Evolutionary conservation across 2,888 invertebrate species (phyloP), one percentile per base, ranked within the genome.

Genomic region (Chaetogeoica ovagalla): DNA sequence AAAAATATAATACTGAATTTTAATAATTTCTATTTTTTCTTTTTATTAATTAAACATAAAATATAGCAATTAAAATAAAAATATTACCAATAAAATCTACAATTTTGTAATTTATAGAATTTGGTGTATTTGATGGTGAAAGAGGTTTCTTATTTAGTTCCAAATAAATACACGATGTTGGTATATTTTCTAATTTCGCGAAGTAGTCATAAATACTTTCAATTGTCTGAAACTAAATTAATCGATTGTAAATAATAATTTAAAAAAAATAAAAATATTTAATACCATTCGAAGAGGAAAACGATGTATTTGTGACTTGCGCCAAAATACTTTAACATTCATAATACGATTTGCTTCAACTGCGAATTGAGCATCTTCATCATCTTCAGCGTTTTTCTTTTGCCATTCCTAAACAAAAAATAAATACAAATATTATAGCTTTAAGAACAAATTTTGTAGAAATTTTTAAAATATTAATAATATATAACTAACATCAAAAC

Each of bases 51-150:
- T 48, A 13, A 11, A 48, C 15, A 48, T 13, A 48, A 52, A 23
- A 55, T 11, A n/a, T 37, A 30, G 30, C n/a, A n/a, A 11, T 68
- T 68, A 23, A 68, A 68, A 72, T 43, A 43, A 48, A 48, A 23
- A 73, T 62, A 74, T 71, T 79, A 79, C 79, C 79, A 30, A 79
- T 79, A 9, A 71, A 79, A 70, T 79, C 71, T 13, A 17, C 1
- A 6, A 71, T 39, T 17, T 70, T 71, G n/a, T 79, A 79, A 23
- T 71, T 71, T 0, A 79, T 63, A 2, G 79, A 71, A 57, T 63
- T 11, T 23, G 79, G 79, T 57, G 79, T 63, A 63, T 79, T 71
- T 30, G 55, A 13, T 11, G 70, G 55, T n/a, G 23, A 39, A 15
- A 79, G 70, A 8, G 0, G 15, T 5, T 71, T 71, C 0, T 65